Conservation (phyloP, 2,888 invertebrate species). For the Nomada fabriciana region DNA sequence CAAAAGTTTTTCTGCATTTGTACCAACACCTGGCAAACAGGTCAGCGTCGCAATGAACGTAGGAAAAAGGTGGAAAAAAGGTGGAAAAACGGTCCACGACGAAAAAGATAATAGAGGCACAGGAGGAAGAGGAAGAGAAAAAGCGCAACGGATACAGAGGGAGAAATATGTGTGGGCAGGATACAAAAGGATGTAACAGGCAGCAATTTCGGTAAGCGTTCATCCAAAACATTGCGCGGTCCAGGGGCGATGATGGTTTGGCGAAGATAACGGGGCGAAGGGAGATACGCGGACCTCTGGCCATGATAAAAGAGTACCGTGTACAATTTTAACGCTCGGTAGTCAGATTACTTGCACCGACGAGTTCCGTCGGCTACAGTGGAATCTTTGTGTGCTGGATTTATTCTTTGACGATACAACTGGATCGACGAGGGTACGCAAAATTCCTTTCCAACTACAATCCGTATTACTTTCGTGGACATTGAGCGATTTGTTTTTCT, state of each 20-base stretch:
- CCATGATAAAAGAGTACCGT: slow-evolving; percentile 46
- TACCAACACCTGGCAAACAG: background rate
- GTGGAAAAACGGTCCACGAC: background rate
- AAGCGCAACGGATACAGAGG: background rate
- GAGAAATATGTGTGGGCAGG: slow-evolving; percentile 16
- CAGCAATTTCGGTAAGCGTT: slow-evolving; percentile 66
- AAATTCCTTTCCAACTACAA: too few relatives aligned
- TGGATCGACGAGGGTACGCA: too few relatives aligned
- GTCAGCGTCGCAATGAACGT: too few relatives aligned
- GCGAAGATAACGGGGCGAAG: slow-evolving; percentile 42
- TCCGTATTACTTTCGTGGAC: too few relatives aligned
- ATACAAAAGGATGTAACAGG: slow-evolving; percentile 23
- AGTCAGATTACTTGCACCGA: slow-evolving; percentile 50
- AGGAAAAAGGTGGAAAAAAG: background rate
- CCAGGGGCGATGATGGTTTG: slow-evolving; percentile 34
- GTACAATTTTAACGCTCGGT: slow-evolving; percentile 61
- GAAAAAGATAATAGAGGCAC: background rate
- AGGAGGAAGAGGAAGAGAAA: background rate
- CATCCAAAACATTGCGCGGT: slow-evolving; percentile 66
- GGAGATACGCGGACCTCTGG: background rate
- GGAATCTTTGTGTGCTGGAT: background rate
- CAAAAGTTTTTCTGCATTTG: too few relatives aligned
- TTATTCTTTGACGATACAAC: slow-evolving; percentile 29
- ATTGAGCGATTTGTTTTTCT: too few relatives aligned
- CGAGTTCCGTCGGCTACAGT: background rate